These are phyloP conservation scores for Euzophera pinguis DNA, from an alignment of 2,888 invertebrate species.

Conservation along the genomic window DNA sequence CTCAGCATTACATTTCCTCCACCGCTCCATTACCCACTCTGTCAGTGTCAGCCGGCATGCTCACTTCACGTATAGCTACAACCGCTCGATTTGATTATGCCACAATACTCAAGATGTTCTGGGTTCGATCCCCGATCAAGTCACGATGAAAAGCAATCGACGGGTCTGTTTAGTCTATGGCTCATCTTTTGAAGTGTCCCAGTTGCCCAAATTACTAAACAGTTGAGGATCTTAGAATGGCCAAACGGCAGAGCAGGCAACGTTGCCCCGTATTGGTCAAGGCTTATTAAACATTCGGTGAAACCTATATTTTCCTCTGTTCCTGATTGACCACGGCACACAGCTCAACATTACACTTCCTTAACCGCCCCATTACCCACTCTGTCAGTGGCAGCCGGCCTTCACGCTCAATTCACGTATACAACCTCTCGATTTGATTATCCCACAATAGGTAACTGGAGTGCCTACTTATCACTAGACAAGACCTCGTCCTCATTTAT, in stretches of 20 bases:
- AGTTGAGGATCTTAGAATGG: too few relatives aligned
- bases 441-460: not conserved
- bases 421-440: not conserved
- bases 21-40: constrained; percentile 1
- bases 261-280: too few relatives aligned
- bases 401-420: not conserved
- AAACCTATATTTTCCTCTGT: not conserved
- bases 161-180: too few relatives aligned
- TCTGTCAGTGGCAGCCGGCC: not conserved
- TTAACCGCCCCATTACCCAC: not conserved
- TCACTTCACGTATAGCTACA: not conserved
- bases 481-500: not conserved
- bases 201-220: too few relatives aligned
- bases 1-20: not conserved
- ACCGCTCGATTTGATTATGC: not conserved
- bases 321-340: not conserved
- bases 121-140: too few relatives aligned
- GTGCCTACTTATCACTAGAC: not conserved
- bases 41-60: not conserved
- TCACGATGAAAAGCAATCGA: too few relatives aligned
- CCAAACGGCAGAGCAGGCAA: too few relatives aligned
- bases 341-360: not conserved
- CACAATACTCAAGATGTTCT: too few relatives aligned
- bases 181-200: too few relatives aligned
- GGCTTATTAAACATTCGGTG: too few relatives aligned